Evolutionary conservation across 2,888 invertebrate species (phyloP).

Genomic region (Theretra japonica): DNA sequence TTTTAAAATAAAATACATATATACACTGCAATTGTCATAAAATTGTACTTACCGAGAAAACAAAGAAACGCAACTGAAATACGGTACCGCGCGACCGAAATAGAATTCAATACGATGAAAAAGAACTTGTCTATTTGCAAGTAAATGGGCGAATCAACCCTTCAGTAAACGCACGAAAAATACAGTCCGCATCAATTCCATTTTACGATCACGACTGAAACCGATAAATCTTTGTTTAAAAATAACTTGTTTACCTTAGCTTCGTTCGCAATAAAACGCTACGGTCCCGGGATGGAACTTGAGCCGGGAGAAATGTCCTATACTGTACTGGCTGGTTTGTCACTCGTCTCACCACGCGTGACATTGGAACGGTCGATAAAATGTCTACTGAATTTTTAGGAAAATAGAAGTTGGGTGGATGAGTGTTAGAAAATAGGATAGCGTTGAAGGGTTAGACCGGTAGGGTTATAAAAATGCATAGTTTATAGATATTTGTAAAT

Average conservation of each 20-base stretch:
- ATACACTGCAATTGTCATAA: too few relatives aligned
- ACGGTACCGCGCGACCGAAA: neutral
- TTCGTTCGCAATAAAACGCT: slow-evolving; percentile 11
- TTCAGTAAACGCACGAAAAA: neutral
- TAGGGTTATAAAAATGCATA: too few relatives aligned
- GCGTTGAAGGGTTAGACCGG: too few relatives aligned
- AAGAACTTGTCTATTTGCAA: neutral
- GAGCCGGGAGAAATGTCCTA: neutral
- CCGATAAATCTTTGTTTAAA: slow-evolving; percentile 19
- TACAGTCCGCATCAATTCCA: neutral
- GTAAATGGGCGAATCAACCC: neutral
- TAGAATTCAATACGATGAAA: neutral
- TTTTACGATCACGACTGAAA: slow-evolving; percentile 10
- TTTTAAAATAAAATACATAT: too few relatives aligned
- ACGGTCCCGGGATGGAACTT: neutral
- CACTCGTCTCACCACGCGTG: neutral
- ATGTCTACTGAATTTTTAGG: neutral
- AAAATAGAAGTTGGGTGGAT: neutral
- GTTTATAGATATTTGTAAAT: too few relatives aligned
- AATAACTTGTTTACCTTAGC: slow-evolving; percentile 12
- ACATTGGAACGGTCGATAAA: neutral
- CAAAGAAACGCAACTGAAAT: too few relatives aligned
- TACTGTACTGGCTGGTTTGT: slow-evolving; percentile 12
- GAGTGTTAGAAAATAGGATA: too few relatives aligned
- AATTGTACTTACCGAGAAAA: too few relatives aligned